A percentile compares a stretch with the other conserved stretches of the same genome.
phyloP scores from a whole-genome alignment of 1,140 invertebrate genomes.

The Sesamia nonagrioides region DNA sequence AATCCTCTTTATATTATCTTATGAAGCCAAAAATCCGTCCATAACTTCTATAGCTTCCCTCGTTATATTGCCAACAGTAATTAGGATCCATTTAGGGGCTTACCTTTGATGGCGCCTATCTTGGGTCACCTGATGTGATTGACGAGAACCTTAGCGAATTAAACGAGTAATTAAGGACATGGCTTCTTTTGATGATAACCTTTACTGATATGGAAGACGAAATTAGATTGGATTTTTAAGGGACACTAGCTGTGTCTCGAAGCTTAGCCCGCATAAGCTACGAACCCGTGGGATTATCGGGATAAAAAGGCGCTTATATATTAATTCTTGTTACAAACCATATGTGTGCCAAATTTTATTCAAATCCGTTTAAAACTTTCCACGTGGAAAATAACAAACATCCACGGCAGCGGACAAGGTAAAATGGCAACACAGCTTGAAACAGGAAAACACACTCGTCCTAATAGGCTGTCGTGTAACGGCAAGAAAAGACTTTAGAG shows the following conservation, averaged over 20 bases:
- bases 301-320: too few species aligned
- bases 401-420: too few species aligned
- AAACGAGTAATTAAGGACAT: conserved; percentile 42
- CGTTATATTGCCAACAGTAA: conserved; percentile 38
- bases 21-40: conserved; percentile 7
- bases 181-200: conserved; percentile 16
- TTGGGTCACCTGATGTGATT: conserved; percentile 43
- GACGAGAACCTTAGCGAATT: conserved; percentile 29
- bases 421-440: too few species aligned
- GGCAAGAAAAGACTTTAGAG: too few species aligned
- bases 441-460: too few species aligned
- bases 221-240: conserved; percentile 12
- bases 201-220: conserved; percentile 16
- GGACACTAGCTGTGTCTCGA: not conserved
- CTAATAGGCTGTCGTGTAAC: too few species aligned
- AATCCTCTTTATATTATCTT: not conserved
- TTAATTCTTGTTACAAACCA: too few species aligned
- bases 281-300: not conserved
- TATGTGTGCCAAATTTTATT: too few species aligned
- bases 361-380: too few species aligned
- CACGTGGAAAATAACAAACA: too few species aligned
- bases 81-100: conserved; percentile 39
- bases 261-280: not conserved
- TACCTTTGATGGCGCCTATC: conserved; percentile 42
- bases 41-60: conserved; percentile 30